Evolutionary conservation across 2,797 vertebrate species (phyloP), one percentile per base, ranked within the genome.

Genomic region (Tiaroga cobitis): DNA sequence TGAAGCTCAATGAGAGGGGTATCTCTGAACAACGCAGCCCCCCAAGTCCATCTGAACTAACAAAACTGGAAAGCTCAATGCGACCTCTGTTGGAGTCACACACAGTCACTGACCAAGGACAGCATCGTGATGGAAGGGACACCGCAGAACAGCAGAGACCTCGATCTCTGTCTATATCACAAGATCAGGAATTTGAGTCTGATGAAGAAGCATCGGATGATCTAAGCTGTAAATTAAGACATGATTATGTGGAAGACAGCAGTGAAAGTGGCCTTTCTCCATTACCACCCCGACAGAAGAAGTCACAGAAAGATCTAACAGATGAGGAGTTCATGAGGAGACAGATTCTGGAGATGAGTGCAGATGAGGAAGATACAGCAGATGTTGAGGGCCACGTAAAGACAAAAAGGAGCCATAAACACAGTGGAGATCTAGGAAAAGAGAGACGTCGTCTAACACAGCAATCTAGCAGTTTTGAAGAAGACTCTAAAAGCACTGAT

Each of bases 261-360:
- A 99, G 97, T 3, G 98, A 99, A 93, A 97, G 97, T 56, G 97
- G 97, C 86, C 94, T 98, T 83, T 99, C 98, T 7, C 97, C 98
- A 0, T 93, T 98, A 63, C 97, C 97, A 15, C 92, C 95, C 10
- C 94, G 95, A 90, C 95, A 95, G 80, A 96, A 96, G 72, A 96
- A 96, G 88, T 91, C 89, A 56, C 96, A 97, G 49, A 95, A 96
- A 19, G 96, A 96, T 0, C 80, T 94, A 87, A 96, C 96, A 0
- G 98, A 99, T 65, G 99, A 99, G 91, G 99, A 99, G 56, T 98
- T 97, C 91, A 99, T 99, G 97, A 96, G 99, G 84, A 96, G 96
- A 88, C 99, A 99, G 92, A 97, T 99, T 86, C 92, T 99, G 92
- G 98, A 99, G 93, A 99, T 99, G 98, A 99, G 98, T 11, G 98